These are phyloP conservation scores for Asarcornis scutulata DNA, from an alignment of 2,113 vertebrate species.

Conservation along the genomic window DNA sequence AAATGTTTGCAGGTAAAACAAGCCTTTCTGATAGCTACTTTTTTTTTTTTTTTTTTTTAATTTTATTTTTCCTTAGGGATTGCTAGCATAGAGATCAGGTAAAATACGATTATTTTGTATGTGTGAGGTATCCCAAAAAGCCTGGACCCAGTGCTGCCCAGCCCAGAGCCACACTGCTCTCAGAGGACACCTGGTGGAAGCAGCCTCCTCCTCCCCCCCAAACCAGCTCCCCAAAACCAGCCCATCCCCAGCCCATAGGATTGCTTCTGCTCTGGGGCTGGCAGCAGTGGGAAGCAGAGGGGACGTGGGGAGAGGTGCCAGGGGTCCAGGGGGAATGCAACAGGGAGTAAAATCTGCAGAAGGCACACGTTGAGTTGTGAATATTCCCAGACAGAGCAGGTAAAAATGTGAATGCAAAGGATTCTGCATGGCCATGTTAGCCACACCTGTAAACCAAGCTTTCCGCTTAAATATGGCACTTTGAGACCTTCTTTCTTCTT, in stretches of 20 bases:
- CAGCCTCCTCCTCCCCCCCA: not conserved
- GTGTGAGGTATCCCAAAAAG: too few relatives aligned
- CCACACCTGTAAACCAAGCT: fast-evolving
- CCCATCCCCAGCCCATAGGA: fast-evolving
- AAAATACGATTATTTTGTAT: not conserved
- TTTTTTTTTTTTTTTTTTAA: too few relatives aligned
- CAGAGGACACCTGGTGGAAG: not conserved
- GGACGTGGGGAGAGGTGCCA: too few relatives aligned
- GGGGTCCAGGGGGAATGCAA: too few relatives aligned
- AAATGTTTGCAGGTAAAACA: not conserved
- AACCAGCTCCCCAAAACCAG: not conserved
- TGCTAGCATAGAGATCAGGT: not conserved
- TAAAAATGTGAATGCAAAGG: not conserved
- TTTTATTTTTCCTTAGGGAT: not conserved
- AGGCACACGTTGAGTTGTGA: not conserved
- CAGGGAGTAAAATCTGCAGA: not conserved
- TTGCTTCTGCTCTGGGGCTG: not conserved
- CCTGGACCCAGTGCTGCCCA: not conserved
- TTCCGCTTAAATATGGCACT: fast-evolving
- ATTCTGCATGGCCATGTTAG: fast-evolving
- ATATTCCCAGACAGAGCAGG: fast-evolving
- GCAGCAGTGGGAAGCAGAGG: too few relatives aligned
- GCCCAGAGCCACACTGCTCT: not conserved
- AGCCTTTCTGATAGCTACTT: not conserved
- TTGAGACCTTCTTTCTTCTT: not conserved